Percentiles rank a stretch among this genome's conserved stretches.
phyloP scores from a whole-genome alignment of 2,113 vertebrate species.

The Aleadryas rufinucha region DNA sequence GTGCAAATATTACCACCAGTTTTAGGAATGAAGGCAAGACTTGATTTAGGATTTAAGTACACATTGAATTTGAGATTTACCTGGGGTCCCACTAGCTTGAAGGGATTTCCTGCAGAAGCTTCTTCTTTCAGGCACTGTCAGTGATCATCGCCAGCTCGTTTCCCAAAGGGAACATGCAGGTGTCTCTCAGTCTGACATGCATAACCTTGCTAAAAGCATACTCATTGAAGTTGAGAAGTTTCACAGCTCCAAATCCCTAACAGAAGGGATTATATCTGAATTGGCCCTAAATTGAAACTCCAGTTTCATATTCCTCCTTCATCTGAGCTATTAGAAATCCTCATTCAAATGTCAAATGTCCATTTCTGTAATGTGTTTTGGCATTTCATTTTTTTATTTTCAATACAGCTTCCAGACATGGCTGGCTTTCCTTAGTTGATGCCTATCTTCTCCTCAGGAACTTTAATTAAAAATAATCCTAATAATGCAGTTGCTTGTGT shows the following conservation, averaged over 20 bases:
- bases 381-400: neutral
- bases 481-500: neutral
- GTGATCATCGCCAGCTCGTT: neutral
- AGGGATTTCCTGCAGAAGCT: neutral
- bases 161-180: neutral
- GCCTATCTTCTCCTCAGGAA: constrained; percentile 2
- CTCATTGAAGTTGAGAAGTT: neutral
- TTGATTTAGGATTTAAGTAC: neutral
- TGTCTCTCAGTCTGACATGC: neutral
- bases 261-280: neutral
- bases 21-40: neutral
- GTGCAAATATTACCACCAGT: neutral
- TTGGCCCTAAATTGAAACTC: fast-evolving
- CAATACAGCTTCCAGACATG: neutral
- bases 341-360: neutral
- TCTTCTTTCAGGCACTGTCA: neutral
- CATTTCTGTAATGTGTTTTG: neutral
- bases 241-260: neutral
- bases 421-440: neutral
- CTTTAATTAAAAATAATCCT: constrained; percentile 23
- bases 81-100: neutral
- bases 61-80: neutral
- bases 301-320: neutral
- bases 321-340: neutral
- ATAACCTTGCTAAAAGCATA: neutral